Evolutionary conservation across 2,113 vertebrate genomes (phyloP).

Genomic region (Aegotheles bennettii): DNA sequence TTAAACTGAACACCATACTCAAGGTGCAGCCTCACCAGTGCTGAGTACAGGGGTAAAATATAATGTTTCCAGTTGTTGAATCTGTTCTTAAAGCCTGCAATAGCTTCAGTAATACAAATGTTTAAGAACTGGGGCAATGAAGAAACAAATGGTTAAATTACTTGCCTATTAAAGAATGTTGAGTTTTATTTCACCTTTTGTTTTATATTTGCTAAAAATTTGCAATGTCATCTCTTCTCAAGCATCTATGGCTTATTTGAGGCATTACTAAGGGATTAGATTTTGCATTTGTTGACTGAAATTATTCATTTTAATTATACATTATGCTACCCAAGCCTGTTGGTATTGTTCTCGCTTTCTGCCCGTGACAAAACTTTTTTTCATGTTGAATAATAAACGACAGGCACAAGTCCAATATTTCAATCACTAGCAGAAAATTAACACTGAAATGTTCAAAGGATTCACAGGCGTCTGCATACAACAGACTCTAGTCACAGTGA

Average conservation of each 20-base stretch:
- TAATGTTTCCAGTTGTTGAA: not conserved
- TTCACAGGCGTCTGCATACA: not conserved
- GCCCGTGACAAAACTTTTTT: conserved; percentile 22
- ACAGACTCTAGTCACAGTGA: not conserved
- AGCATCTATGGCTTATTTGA: not conserved
- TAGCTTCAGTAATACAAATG: not conserved
- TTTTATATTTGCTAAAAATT: not conserved
- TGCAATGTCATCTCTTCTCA: not conserved
- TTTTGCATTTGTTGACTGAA: conserved; percentile 15
- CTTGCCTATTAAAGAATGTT: not conserved
- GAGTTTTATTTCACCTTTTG: not conserved
- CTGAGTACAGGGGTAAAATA: not conserved
- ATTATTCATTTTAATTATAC: conserved; percentile 33
- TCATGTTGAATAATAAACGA: conserved; percentile 29
- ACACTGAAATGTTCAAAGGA: not conserved
- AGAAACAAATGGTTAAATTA: not conserved
- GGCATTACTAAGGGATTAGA: not conserved
- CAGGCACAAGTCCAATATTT: conserved; percentile 41
- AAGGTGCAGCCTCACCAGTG: not conserved
- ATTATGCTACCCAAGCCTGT: not conserved
- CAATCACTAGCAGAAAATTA: conserved; percentile 33
- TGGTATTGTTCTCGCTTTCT: conserved; percentile 37
- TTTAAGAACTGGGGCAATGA: not conserved
- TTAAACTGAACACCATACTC: too few relatives aligned
- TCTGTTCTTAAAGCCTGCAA: not conserved